Conservation (phyloP, 2,113 vertebrate genomes). For the Anarhynchus alexandrinus region DNA sequence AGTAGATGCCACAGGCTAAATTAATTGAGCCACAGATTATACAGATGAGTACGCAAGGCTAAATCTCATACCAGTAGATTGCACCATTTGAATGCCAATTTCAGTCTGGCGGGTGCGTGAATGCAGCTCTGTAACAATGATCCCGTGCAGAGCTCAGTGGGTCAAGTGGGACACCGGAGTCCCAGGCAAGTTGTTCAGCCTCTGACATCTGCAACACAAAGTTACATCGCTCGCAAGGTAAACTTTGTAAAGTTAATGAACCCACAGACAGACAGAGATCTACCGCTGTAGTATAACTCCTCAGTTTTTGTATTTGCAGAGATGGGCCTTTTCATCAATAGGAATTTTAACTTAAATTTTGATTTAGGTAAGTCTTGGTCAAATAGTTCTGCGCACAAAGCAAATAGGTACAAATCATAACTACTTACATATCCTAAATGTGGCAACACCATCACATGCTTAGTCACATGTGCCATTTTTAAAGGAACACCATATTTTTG, state of each 20-base stretch:
- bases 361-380: neutral
- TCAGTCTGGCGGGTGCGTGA: neutral
- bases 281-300: neutral
- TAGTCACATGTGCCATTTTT: neutral
- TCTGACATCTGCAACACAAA: neutral
- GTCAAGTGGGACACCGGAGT: fast-evolving
- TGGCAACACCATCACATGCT: neutral
- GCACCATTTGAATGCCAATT: neutral
- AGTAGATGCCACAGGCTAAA: neutral
- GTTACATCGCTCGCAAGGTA: neutral
- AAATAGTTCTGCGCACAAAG: neutral
- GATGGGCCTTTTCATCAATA: neutral
- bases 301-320: neutral
- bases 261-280: neutral
- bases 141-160: neutral
- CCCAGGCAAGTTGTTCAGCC: neutral
- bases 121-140: neutral
- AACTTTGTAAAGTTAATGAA: neutral
- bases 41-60: neutral
- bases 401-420: neutral
- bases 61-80: neutral
- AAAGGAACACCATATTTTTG: neutral
- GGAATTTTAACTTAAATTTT: neutral
- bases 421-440: neutral
- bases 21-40: neutral